Evolutionary conservation across 2,797 vertebrate species (phyloP).

Genomic region (Spinus pinus): DNA sequence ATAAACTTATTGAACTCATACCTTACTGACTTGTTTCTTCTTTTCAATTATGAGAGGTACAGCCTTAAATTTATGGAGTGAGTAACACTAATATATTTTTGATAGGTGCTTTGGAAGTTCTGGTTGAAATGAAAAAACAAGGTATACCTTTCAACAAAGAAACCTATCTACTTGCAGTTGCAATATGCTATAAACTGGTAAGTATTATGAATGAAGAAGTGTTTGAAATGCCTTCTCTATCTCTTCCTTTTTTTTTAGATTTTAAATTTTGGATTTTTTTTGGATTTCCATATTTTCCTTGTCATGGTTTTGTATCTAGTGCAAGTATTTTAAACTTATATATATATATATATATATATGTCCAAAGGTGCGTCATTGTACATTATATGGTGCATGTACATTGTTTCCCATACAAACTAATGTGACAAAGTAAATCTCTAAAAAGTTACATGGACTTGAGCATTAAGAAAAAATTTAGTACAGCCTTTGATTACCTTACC

Average conservation of each 20-base stretch:
- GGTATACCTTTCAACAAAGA: conserved; percentile 82
- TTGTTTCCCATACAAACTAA: background rate
- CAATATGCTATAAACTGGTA: conserved; percentile 91
- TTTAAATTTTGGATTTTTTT: background rate
- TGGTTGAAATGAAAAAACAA: conserved; percentile 85
- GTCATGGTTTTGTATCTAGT: background rate
- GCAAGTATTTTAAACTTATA: background rate
- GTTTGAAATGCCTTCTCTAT: background rate
- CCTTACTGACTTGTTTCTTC: background rate
- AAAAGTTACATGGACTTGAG: background rate
- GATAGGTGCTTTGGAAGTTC: conserved; percentile 84
- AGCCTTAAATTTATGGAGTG: background rate
- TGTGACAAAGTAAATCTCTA: background rate
- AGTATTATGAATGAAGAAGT: background rate
- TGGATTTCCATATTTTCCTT: background rate
- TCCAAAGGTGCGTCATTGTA: background rate
- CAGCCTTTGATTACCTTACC: background rate
- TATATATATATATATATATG: background rate
- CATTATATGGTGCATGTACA: background rate
- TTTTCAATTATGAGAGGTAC: background rate
- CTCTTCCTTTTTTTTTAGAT: rapidly evolving
- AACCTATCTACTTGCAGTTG: conserved; percentile 82
- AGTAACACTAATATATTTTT: background rate
- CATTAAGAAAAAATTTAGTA: background rate
- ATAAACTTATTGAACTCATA: background rate